Evolutionary conservation across 2,113 vertebrate species (phyloP), one percentile per base, ranked within the genome.

Genomic region (Lagopus leucura): DNA sequence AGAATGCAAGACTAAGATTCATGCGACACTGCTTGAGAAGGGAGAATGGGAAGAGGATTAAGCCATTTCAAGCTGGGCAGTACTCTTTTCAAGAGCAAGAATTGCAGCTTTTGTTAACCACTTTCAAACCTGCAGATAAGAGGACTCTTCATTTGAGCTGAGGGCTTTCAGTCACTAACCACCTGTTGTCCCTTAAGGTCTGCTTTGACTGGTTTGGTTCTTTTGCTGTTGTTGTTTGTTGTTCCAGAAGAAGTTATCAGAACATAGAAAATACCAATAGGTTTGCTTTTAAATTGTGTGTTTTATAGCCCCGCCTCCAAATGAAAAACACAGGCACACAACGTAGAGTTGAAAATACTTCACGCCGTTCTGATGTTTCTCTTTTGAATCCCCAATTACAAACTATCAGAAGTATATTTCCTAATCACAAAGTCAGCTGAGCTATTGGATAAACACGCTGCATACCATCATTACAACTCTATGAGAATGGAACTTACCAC

Each of bases 401-500:
- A 79, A 79, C 13, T 48, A 15, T 40, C 76, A 43, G 45, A 82
- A 90, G 19, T 21, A 42, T 34, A 20, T 55, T 78, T 86, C 38
- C 63, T 50, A 71, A 16, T 72, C 5, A 3, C 28, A 43, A 34
- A 75, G 4, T 50, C 85, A 80, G 42, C 18, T 72, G 21, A 90
- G 38, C 48, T 82, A 60, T 12, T 73, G 60, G 16, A 47, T 67
- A 69, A 74, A 52, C 0, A 5, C 30, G 8, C 63, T 78, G 9
- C 22, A n/a, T 40, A 9, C 27, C 43, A 32, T 43, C 24, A 4
- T 36, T 67, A 40, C 10, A 38, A 10, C 34, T 34, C 60, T 64
- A 14, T 36, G 28, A 61, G 40, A 63, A 79, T 57, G 67, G 88
- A 87, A 69, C 82, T 95, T 92, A 92, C 21, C 42, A 75, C 74